Conservation (phyloP, 2,888 invertebrate genomes). For the Dasysyrphus albostriatus region DNA sequence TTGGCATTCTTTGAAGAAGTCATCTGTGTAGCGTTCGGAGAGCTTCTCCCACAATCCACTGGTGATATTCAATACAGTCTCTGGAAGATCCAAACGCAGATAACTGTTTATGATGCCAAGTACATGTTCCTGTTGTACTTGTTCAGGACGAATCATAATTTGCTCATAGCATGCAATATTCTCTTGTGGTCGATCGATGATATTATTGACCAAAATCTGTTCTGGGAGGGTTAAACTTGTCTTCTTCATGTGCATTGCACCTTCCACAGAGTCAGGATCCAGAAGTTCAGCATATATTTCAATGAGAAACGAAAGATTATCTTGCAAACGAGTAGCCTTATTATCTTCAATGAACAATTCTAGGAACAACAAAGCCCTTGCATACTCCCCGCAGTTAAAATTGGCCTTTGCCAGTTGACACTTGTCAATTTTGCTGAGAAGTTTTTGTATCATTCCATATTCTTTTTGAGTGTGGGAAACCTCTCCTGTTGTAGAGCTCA, state of each 20-base stretch:
- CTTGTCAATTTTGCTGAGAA: slow-evolving; percentile 86
- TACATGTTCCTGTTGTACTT: slow-evolving; percentile 82
- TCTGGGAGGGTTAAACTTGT: slow-evolving; percentile 92
- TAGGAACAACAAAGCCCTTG: slow-evolving; percentile 90
- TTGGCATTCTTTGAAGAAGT: slow-evolving; percentile 88
- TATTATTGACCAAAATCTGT: slow-evolving; percentile 92
- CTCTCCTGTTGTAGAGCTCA: slow-evolving; percentile 77
- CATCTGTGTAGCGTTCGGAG: slow-evolving; percentile 86
- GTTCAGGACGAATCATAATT: slow-evolving; percentile 87
- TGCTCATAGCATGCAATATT: slow-evolving; percentile 95
- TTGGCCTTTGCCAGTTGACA: slow-evolving; percentile 89
- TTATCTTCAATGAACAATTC: slow-evolving; percentile 89
- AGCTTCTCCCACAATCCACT: slow-evolving; percentile 87
- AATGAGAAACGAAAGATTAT: slow-evolving; percentile 87
- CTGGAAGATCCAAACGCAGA: slow-evolving; percentile 93
- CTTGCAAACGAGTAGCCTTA: slow-evolving; percentile 84
- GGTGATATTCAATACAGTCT: slow-evolving; percentile 91
- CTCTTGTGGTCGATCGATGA: slow-evolving; percentile 92
- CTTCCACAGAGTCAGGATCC: slow-evolving; percentile 96
- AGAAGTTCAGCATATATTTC: slow-evolving; percentile 94
- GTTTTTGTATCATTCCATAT: slow-evolving; percentile 79
- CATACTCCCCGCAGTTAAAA: slow-evolving; percentile 90
- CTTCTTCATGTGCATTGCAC: slow-evolving; percentile 90
- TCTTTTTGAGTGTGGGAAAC: slow-evolving; percentile 78
- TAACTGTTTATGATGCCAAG: slow-evolving; percentile 94